Base-by-base conservation (phyloP, 2,113 vertebrate genomes). In the Marcusenius ussheri region DNA sequence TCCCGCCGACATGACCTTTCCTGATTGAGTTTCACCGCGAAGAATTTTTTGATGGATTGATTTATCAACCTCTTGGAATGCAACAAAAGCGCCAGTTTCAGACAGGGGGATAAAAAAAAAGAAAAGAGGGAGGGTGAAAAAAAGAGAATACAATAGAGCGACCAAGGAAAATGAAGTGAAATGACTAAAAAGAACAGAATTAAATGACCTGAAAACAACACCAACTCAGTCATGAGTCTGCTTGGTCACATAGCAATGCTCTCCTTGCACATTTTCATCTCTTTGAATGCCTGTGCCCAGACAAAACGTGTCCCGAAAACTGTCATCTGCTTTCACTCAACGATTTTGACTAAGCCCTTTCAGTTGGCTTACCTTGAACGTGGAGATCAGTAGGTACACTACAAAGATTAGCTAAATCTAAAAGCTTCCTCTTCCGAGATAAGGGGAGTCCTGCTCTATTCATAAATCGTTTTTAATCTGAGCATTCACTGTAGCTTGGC, bases 21-120 rank as follows among this genome's bases (percentile, higher is more conserved):
- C 98, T 99, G 98, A 99, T 99, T 99, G 98, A 99, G 98, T 99
- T 99, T 99, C 98, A 98, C 98, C 97, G 98, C 98, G 97, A 98
- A 98, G 93, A 97, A 98, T 98, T 99, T 98, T 98, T 98, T 99
- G 98, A 99, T 99, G 98, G 98, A 99, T 99, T 99, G 98, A 99
- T 99, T 99, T 99, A 99, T 99, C 98, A 99, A 98, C 97, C 97
- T 93, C 96, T 96, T 95, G 92, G 94, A 98, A 98, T 97, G 98
- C 98, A 98, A 99, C 98, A 98, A 98, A 99, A 98, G 97, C 97
- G 96, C 94, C 92, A 94, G 96, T 96, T 97, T 96, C 91, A 89
- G 96, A 96, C 95, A 95, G 95, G 95, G 94, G 94, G 58, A 91
- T 91, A 90, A 90, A 74, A 89, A 24, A 77, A 70, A 51, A 90